Base-by-base conservation (phyloP, 2,888 invertebrate species). In the Craniophora ligustri region DNA sequence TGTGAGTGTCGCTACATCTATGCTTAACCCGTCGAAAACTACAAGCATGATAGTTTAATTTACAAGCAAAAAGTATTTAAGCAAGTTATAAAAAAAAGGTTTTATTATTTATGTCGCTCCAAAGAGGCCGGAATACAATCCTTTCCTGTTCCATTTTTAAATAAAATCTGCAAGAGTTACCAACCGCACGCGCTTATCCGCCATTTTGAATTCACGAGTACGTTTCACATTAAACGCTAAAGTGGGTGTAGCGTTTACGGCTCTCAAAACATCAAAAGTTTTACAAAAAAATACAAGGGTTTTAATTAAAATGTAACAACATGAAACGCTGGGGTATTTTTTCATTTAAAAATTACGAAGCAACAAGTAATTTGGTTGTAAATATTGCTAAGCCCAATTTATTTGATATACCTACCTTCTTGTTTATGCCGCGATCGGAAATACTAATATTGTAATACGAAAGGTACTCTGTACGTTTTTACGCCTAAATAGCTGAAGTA, bases 321-420 rank as follows among this genome's bases (percentile, higher is more conserved):
- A 23, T 18, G 38, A 26, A 26, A 4, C 1, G n/a, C n/a, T 59
- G 38, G n/a, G 2, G n/a, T n/a, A n/a, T n/a, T n/a, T 21, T 50
- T 58, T 38, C 14, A n/a, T 42, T 51, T 58, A 6, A 35, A 42
- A 50, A 2, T 8, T 10, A n/a, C n/a, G 10, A 28, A 30, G 21
- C 41, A 60, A 58, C 42, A 51, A 38, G 51, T 32, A 26, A 16
- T 36, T 10, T 36, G 15, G 13, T 23, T 23, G 23, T 10, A 10
- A 23, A 23, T 23, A 10, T 10, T n/a, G n/a, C n/a, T n/a, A n/a
- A n/a, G n/a, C n/a, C n/a, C n/a, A n/a, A n/a, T n/a, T n/a, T n/a
- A n/a, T n/a, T n/a, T n/a, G n/a, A n/a, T n/a, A n/a, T n/a, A n/a
- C n/a, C n/a, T n/a, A n/a, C n/a, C n/a, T n/a, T n/a, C n/a, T n/a